Conservation (phyloP, 2,797 vertebrate genomes). For the Tenualosa thibaudeaui region DNA sequence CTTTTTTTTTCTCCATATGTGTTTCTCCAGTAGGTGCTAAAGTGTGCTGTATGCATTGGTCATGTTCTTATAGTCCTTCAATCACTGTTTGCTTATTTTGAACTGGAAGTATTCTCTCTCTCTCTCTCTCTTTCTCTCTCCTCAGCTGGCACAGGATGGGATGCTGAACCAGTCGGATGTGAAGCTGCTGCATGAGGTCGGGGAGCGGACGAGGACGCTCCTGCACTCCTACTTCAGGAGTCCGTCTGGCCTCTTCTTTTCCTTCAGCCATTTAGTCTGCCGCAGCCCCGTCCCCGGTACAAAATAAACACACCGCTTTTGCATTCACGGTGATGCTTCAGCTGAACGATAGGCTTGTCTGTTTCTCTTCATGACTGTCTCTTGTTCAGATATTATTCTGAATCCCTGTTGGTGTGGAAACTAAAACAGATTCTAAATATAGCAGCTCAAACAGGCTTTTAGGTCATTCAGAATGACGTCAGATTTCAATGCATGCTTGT, state of each 20-base stretch:
- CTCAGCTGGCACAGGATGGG: conserved; percentile 83
- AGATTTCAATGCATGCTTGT: background rate
- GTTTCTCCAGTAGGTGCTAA: too few species aligned
- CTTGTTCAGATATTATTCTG: background rate
- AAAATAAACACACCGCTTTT: background rate
- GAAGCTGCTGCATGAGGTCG: conserved; percentile 83
- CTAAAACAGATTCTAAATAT: background rate
- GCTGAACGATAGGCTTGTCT: background rate
- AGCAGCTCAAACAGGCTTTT: background rate
- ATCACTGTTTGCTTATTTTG: too few species aligned
- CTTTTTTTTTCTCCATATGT: too few species aligned
- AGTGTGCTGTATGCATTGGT: too few species aligned
- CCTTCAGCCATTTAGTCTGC: conserved; percentile 94
- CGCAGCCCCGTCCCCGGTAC: conserved; percentile 86
- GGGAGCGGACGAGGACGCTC: conserved; percentile 80
- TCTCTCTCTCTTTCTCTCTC: background rate
- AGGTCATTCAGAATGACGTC: background rate
- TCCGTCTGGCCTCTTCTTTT: conserved; percentile 80
- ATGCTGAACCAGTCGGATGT: conserved; percentile 80
- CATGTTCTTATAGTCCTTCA: too few species aligned
- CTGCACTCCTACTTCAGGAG: conserved; percentile 91
- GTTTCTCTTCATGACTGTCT: background rate
- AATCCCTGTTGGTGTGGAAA: background rate
- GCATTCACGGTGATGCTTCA: background rate
- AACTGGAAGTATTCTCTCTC: too few species aligned